These are phyloP conservation scores for Tethya wilhelma DNA, from an alignment of 37 sponge, comb jelly and placozoan genomes.

Conservation along the genomic window DNA sequence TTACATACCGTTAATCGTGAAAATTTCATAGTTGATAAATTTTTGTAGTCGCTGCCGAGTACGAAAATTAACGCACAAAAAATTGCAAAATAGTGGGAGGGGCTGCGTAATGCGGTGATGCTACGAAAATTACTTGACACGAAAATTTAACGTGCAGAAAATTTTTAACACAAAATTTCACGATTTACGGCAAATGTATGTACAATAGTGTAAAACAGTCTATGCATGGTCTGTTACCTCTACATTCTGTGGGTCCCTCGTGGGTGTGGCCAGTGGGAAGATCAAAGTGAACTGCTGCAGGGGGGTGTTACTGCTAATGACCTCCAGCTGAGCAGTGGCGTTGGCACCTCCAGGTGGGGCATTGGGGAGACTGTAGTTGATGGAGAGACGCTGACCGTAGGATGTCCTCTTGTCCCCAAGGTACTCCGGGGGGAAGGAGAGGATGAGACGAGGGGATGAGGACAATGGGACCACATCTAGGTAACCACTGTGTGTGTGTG, in stretches of 20 bases:
- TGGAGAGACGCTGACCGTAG: constrained; percentile 47
- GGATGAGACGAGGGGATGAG: not conserved
- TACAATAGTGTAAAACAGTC: too few species aligned
- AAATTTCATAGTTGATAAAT: too few species aligned
- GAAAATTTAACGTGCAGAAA: not conserved
- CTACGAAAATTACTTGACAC: too few species aligned
- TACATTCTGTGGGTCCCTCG: constrained; percentile 5
- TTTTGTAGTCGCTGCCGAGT: too few species aligned
- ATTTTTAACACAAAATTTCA: not conserved
- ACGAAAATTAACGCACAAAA: too few species aligned
- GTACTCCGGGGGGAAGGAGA: constrained; percentile 50
- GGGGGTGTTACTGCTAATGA: not conserved
- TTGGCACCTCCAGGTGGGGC: not conserved
- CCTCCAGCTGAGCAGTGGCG: constrained; percentile 1
- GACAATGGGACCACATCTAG: constrained; percentile 3
- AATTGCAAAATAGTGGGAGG: too few species aligned
- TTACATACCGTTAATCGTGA: too few species aligned
- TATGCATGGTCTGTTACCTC: too few species aligned
- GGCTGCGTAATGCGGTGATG: too few species aligned
- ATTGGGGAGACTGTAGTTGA: constrained; percentile 24
- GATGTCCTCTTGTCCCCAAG: constrained; percentile 77
- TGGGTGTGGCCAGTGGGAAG: not conserved
- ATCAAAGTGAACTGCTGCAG: not conserved
- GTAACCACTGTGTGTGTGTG: constrained; percentile 49
- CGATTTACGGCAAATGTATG: too few species aligned